phyloP scores from a whole-genome alignment of 2,113 vertebrate species.

The Fukomys damarensis region DNA sequence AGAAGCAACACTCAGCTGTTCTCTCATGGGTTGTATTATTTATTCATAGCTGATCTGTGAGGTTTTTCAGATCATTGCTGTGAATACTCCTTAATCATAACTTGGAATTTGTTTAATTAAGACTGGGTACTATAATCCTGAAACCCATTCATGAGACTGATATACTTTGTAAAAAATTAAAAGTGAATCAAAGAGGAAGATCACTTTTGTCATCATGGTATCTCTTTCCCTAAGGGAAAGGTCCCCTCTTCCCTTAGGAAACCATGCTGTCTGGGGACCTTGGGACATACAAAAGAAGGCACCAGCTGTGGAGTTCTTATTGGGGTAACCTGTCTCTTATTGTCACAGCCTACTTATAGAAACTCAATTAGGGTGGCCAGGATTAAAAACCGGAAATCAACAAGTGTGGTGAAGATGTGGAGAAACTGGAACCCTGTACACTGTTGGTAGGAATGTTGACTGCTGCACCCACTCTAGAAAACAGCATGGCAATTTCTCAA shows the following conservation, averaged over 20 bases:
- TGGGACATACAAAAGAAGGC: background rate
- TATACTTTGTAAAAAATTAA: background rate
- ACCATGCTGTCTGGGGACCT: background rate
- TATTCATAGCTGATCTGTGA: background rate
- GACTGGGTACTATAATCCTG: background rate
- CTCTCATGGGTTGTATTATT: background rate
- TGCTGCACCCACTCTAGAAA: background rate
- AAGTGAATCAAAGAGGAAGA: background rate
- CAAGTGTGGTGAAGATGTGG: background rate
- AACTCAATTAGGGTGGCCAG: background rate
- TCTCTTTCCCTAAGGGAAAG: background rate
- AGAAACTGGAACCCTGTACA: background rate
- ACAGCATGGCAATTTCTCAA: background rate
- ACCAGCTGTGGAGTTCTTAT: background rate
- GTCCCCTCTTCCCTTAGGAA: background rate
- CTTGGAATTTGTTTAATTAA: background rate
- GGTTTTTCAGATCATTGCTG: background rate
- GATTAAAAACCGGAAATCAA: background rate
- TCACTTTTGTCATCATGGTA: background rate
- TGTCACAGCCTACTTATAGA: background rate
- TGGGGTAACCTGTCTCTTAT: background rate
- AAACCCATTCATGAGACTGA: background rate
- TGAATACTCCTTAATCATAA: background rate
- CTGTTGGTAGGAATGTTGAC: background rate
- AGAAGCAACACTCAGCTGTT: background rate